Base-by-base conservation (phyloP, 1,140 invertebrate genomes). In the Aphaenogaster floridana region DNA sequence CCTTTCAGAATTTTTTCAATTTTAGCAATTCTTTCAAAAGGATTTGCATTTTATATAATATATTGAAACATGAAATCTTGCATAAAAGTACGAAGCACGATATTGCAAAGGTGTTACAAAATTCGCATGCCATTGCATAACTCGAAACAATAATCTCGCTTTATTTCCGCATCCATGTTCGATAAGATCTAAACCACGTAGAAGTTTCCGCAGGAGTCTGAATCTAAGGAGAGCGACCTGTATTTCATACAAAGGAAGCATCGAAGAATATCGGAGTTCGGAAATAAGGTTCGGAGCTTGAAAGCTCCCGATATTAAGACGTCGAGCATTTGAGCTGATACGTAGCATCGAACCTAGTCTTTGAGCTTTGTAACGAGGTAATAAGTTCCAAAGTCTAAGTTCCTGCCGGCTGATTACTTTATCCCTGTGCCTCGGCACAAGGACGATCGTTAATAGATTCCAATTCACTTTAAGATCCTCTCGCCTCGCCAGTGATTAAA, bases 241-340 rank as follows among this genome's bases (percentile, higher is more conserved):
- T 36, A 80, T 68, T 80, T 80, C 48, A 42, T 17, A 59, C 34
- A 66, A 66, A 71, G 71, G 50, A 74, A 48, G 54, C n/a, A 45
- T 21, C 78, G 54, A 45, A 72, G 71, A 88, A 80, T 52, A 68
- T 89, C 72, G 50, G 54, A 63, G 80, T 72, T 39, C 57, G 57
- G 50, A 64, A 86, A 79, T 88, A 86, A 89, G 42, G 71, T 85
- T 52, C 59, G 54, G 11, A 42, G 68, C 21, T 63, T 54, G 45
- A 71, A 84, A 77, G 71, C 88, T 50, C 45, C 45, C 15, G 45
- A 68, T 83, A 76, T 28, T n/a, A 61, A 77, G n/a, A 80, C 42
- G n/a, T 52, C 61, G 59, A 36, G 34, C 34, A 45, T 52, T 17
- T 54, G n/a, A 42, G 48, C 52, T 59, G 28, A 54, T 28, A 50